Conservation (phyloP, 2,113 vertebrate genomes). For the Rostratula benghalensis region DNA sequence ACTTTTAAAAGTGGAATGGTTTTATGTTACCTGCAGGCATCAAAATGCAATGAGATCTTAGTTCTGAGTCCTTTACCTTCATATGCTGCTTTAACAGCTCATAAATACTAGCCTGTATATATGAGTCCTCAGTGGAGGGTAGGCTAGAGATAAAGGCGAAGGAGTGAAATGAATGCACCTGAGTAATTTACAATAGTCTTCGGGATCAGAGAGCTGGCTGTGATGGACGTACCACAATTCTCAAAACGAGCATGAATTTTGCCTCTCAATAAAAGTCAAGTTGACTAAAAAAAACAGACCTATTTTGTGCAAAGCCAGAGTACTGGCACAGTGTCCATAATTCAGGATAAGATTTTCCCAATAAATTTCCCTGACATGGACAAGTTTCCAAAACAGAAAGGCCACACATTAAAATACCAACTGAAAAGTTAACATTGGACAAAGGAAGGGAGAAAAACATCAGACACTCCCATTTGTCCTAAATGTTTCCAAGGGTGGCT, state of each 20-base stretch:
- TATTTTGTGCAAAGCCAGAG: neutral
- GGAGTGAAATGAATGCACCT: neutral
- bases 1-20: neutral
- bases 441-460: neutral
- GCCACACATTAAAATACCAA: neutral
- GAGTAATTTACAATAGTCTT: neutral
- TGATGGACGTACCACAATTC: neutral
- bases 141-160: neutral
- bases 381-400: neutral
- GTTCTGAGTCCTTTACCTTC: neutral
- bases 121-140: neutral
- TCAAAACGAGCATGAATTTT: neutral
- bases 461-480: neutral
- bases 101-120: neutral
- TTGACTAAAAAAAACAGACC: neutral
- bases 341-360: neutral
- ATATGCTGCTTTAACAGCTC: neutral
- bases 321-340: neutral
- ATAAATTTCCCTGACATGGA: neutral
- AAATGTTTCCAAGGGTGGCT: neutral
- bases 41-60: neutral
- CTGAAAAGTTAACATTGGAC: neutral
- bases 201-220: neutral
- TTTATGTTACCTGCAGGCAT: neutral
- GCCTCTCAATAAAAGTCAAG: neutral